These are phyloP conservation scores for Okamejei kenojei DNA, from an alignment of 2,797 vertebrate genomes.

Conservation along the genomic window DNA sequence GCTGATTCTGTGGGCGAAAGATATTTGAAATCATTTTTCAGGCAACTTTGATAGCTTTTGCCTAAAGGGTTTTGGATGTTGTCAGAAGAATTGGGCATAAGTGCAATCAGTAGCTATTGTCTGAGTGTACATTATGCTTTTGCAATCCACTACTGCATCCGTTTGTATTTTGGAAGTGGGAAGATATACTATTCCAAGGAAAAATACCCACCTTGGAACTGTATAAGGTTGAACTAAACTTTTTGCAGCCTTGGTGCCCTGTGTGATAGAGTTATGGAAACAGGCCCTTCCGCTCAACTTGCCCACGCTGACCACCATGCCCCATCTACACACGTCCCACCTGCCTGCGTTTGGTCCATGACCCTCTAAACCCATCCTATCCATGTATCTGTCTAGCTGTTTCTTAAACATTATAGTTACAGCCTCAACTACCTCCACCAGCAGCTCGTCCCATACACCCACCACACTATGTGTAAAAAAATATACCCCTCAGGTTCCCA, in stretches of 20 bases:
- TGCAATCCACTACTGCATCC: not conserved
- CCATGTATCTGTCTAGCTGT: no score
- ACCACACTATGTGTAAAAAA: no score
- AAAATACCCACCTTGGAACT: not conserved
- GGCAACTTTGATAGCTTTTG: not conserved
- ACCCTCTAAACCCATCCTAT: no score
- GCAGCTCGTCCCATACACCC: no score
- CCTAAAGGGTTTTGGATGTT: not conserved
- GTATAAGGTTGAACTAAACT: not conserved
- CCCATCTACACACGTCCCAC: no score
- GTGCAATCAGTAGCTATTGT: no score
- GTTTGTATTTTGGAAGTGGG: not conserved
- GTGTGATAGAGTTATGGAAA: not conserved
- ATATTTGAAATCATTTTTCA: not conserved
- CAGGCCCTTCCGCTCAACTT: no score
- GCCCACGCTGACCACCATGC: no score
- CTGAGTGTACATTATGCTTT: not conserved
- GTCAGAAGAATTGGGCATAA: not conserved
- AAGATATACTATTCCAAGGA: not conserved
- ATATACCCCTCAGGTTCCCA: no score
- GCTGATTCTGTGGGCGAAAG: not conserved
- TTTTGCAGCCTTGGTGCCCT: not conserved
- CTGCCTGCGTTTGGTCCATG: no score
- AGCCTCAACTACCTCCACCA: no score
- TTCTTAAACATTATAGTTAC: no score